These are phyloP conservation scores for Falco naumanni DNA, from an alignment of 2,797 vertebrate genomes.

Conservation along the genomic window DNA sequence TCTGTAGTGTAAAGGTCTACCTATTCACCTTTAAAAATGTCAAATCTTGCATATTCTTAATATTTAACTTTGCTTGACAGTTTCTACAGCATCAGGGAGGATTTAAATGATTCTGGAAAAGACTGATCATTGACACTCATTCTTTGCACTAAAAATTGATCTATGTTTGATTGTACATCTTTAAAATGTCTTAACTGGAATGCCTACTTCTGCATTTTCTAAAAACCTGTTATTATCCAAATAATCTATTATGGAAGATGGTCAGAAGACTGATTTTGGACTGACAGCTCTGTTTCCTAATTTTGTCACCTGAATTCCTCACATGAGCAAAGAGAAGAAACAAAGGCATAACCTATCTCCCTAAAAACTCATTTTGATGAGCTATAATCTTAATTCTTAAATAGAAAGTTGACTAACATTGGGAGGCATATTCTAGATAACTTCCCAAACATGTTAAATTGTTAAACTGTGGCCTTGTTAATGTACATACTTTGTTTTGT, in stretches of 20 bases:
- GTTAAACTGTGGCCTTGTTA: neutral
- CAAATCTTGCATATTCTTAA: neutral
- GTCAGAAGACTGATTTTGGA: neutral
- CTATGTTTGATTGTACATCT: neutral
- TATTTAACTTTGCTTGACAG: neutral
- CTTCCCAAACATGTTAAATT: neutral
- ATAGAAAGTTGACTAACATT: neutral
- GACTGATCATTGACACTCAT: neutral
- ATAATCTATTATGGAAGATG: neutral
- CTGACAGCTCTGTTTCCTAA: neutral
- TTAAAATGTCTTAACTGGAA: neutral
- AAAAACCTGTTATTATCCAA: neutral
- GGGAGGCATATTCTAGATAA: neutral
- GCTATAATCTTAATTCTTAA: neutral
- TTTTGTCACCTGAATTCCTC: neutral
- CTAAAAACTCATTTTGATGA: neutral
- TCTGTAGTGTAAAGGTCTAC: neutral
- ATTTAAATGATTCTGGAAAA: neutral
- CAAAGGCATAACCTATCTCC: neutral
- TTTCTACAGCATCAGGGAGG: neutral
- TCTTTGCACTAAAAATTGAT: neutral
- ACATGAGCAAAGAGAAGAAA: neutral
- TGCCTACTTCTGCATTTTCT: neutral
- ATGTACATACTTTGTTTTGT: neutral
- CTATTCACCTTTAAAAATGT: slow-evolving; percentile 32